Conservation (phyloP, 1,140 invertebrate species). For the Anastrepha obliqua region DNA sequence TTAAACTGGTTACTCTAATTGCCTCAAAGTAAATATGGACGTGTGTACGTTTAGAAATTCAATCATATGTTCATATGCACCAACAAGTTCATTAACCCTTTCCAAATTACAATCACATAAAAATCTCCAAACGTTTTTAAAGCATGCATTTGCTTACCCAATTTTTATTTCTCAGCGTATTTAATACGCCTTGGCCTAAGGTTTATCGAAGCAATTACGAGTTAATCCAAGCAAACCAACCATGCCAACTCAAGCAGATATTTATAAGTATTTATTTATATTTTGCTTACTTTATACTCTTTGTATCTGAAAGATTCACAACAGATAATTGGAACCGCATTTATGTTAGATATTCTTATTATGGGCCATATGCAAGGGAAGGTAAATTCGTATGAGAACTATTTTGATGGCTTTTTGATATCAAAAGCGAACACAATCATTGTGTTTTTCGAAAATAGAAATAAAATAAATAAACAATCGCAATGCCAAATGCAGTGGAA, state of each 20-base stretch:
- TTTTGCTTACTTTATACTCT: neutral
- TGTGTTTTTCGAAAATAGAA: neutral
- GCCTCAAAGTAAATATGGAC: too few relatives aligned
- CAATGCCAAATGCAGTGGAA: neutral
- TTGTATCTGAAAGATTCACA: conserved; percentile 24
- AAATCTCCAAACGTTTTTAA: too few relatives aligned
- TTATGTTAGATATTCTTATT: conserved; percentile 32
- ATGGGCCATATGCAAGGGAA: neutral
- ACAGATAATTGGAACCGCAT: conserved; percentile 41
- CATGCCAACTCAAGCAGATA: conserved; percentile 26
- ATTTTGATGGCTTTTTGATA: conserved; percentile 42
- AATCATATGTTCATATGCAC: too few relatives aligned
- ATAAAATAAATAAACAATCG: conserved; percentile 30
- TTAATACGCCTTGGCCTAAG: neutral
- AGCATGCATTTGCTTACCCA: neutral
- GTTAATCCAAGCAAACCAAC: conserved; percentile 20
- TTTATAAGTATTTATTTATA: conserved; percentile 47
- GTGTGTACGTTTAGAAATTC: too few relatives aligned
- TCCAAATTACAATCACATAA: too few relatives aligned
- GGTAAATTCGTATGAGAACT: conserved; percentile 13
- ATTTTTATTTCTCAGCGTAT: neutral
- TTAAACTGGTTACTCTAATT: too few relatives aligned
- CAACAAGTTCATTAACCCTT: too few relatives aligned
- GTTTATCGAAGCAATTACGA: conserved; percentile 41
- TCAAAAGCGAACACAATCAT: conserved; percentile 21